phyloP scores from a whole-genome alignment of 2,888 invertebrate species.

The Alviniconcha strummeri region DNA sequence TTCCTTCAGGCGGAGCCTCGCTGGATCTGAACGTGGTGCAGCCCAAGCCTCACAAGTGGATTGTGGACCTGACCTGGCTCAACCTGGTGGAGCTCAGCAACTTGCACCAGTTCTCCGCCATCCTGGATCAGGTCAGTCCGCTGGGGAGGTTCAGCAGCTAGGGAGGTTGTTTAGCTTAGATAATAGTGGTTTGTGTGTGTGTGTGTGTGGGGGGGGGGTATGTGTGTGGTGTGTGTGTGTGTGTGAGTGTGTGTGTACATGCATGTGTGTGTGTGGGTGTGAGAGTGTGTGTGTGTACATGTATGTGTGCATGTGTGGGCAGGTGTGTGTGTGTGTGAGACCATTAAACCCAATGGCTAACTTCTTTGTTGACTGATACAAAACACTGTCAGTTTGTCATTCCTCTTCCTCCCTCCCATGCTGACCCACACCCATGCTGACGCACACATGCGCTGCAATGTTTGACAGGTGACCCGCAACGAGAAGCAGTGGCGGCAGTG shows the following conservation, averaged over 20 bases:
- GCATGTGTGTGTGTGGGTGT: no score
- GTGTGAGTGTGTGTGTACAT: no score
- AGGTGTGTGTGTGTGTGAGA: no score
- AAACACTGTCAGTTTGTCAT: not conserved
- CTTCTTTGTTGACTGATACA: no score
- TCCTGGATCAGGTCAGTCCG: slow-evolving; percentile 69
- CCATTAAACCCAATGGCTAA: no score
- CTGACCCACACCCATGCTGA: not conserved
- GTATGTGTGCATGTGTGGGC: no score
- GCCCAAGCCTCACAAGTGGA: slow-evolving; percentile 73
- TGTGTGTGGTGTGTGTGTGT: no score
- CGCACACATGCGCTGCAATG: no score
- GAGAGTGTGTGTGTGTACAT: no score
- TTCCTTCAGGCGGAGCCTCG: slow-evolving; percentile 70
- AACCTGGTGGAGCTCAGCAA: slow-evolving; percentile 73
- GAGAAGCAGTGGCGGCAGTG: slow-evolving; percentile 73
- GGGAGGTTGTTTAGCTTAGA: not conserved
- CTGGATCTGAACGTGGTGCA: slow-evolving; percentile 73
- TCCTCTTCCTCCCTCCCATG: not conserved
- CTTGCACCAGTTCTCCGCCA: slow-evolving; percentile 73
- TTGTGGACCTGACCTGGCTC: slow-evolving; percentile 73
- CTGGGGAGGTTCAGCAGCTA: no score
- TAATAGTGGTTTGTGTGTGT: not conserved
- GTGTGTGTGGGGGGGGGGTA: no score
- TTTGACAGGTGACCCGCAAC: slow-evolving; percentile 63